Evolutionary conservation across 2,888 invertebrate genomes (phyloP).

Genomic region (Alitta virens): DNA sequence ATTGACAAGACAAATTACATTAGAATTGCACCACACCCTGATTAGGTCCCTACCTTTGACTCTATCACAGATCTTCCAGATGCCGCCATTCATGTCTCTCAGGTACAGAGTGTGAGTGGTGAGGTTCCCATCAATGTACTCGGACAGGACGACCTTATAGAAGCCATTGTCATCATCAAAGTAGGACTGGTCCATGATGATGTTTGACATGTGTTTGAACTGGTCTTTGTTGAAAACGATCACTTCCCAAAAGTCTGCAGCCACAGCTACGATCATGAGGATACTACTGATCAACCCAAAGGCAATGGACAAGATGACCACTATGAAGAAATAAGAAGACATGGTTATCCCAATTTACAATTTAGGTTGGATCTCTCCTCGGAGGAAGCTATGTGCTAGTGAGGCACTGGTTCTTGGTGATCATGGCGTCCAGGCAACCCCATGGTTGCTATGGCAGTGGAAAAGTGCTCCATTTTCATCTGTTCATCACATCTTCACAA

Average conservation of each 20-base stretch:
- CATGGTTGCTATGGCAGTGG: too few relatives aligned
- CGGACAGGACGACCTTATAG: not conserved
- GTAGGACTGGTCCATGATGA: not conserved
- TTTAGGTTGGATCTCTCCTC: too few relatives aligned
- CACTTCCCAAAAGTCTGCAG: conserved; percentile 25
- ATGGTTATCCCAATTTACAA: too few relatives aligned
- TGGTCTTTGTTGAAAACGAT: not conserved
- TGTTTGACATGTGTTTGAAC: not conserved
- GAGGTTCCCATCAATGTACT: not conserved
- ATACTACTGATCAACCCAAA: conserved; percentile 9
- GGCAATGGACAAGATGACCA: not conserved
- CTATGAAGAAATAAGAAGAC: too few relatives aligned
- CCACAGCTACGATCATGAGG: conserved; percentile 21
- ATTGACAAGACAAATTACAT: too few relatives aligned
- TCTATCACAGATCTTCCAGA: not conserved
- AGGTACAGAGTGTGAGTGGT: not conserved
- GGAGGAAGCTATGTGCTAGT: too few relatives aligned
- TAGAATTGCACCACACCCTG: too few relatives aligned
- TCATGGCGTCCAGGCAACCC: too few relatives aligned
- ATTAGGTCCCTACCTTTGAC: not conserved
- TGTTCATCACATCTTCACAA: too few relatives aligned
- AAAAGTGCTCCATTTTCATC: too few relatives aligned
- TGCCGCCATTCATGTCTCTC: not conserved
- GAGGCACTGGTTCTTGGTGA: too few relatives aligned
- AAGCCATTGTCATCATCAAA: not conserved